Evolutionary conservation across 2,888 invertebrate genomes (phyloP).

Genomic region (Druceiella hillmani): DNA sequence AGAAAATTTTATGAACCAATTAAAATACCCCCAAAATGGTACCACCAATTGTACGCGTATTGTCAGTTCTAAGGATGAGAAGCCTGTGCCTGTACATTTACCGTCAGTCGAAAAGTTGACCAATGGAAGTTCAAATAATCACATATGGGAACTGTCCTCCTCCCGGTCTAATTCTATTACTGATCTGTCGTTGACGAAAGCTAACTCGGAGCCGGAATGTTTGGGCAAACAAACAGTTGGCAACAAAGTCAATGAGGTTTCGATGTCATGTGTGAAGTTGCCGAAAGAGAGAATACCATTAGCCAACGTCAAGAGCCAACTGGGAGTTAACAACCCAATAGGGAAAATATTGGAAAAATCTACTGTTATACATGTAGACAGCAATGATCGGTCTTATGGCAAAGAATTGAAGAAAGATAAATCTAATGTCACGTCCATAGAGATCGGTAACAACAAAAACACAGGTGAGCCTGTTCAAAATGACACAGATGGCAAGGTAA

Average conservation of each 20-base stretch:
- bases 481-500: conserved; percentile 32
- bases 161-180: conserved; percentile 42
- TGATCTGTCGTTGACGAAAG: conserved; percentile 43
- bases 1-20: conserved; percentile 40
- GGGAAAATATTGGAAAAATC: conserved; percentile 50
- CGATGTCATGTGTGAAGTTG: conserved; percentile 37
- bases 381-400: conserved; percentile 37
- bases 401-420: conserved; percentile 10
- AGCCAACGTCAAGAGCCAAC: conserved; percentile 45
- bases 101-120: conserved; percentile 43
- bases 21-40: conserved; percentile 44
- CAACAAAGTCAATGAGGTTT: conserved; percentile 37
- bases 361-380: conserved; percentile 45
- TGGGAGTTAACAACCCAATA: conserved; percentile 49
- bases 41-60: conserved; percentile 38
- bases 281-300: conserved; percentile 35
- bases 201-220: conserved; percentile 42
- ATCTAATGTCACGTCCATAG: conserved; percentile 12
- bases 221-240: conserved; percentile 34
- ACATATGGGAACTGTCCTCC: conserved; percentile 27
- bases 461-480: conserved; percentile 23
- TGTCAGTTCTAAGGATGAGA: conserved; percentile 38
- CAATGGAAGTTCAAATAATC: conserved; percentile 26
- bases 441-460: conserved; percentile 16
- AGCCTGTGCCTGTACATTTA: conserved; percentile 44